Conservation (phyloP, 2,888 invertebrate species). For the Mylabris sibirica region DNA sequence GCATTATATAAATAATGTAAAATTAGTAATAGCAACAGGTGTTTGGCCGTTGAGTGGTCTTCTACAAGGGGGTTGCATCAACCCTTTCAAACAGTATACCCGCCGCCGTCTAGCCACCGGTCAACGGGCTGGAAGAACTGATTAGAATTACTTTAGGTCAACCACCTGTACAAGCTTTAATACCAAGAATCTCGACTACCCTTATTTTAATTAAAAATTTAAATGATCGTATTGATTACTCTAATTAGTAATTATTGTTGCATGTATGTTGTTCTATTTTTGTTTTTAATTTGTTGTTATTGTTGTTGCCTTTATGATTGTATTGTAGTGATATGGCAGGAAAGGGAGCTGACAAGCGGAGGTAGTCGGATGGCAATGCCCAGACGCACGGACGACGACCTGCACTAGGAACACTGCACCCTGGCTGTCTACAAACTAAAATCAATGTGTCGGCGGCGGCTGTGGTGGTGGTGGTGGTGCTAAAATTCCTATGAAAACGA, state of each 20-base stretch:
- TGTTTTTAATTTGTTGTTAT: conserved; percentile 13
- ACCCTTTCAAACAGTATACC: conserved; percentile 21
- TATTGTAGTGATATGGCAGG: conserved; percentile 25
- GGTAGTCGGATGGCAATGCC: conserved; percentile 50
- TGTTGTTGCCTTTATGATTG: conserved; percentile 12
- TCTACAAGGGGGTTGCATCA: background rate
- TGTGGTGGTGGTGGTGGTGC: too few species aligned
- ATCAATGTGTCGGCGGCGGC: conserved; percentile 57
- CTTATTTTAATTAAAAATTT: background rate
- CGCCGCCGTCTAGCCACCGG: conserved; percentile 28
- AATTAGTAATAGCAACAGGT: conserved; percentile 10
- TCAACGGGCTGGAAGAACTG: conserved; percentile 8
- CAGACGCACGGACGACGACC: conserved; percentile 57
- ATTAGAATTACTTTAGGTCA: conserved; percentile 20
- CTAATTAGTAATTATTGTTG: background rate
- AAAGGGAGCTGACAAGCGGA: conserved; percentile 30
- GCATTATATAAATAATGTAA: background rate
- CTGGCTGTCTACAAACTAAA: conserved; percentile 64
- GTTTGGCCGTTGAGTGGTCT: background rate
- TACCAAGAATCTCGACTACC: conserved; percentile 2
- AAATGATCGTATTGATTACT: background rate
- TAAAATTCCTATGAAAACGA: conserved; percentile 65
- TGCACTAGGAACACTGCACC: conserved; percentile 57
- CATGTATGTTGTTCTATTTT: background rate
- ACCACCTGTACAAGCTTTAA: conserved; percentile 26